Evolutionary conservation across 2,797 vertebrate species (phyloP).

Genomic region (Poeciliopsis gracilis): DNA sequence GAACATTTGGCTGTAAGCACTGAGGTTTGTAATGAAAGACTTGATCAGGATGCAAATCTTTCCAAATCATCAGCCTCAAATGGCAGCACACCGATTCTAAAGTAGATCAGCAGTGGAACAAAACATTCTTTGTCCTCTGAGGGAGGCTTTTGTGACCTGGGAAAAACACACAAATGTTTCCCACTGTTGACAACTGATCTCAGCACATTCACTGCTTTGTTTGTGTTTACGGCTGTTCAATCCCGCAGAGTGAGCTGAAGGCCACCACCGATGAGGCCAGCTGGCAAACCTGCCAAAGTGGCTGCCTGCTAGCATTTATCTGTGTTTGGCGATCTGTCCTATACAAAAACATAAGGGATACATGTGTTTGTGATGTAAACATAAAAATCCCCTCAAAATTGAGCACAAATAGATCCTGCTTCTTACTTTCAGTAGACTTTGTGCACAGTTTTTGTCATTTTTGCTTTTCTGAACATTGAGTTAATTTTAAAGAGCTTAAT

Average conservation of each 20-base stretch:
- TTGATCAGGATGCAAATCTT: slow-evolving; percentile 26
- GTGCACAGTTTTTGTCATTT: neutral
- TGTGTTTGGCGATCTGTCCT: neutral
- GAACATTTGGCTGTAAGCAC: neutral
- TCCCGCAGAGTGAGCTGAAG: slow-evolving; percentile 18
- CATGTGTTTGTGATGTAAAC: neutral
- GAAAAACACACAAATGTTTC: slow-evolving; percentile 47
- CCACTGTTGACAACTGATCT: slow-evolving; percentile 49
- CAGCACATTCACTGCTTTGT: slow-evolving; percentile 60
- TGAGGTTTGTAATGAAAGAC: slow-evolving; percentile 12
- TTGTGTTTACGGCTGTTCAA: slow-evolving; percentile 50
- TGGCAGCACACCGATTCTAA: slow-evolving; percentile 11
- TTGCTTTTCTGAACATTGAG: neutral
- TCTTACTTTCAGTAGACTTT: neutral
- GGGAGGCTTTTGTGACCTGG: slow-evolving; percentile 46
- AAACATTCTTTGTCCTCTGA: slow-evolving; percentile 44
- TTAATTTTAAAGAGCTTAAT: neutral
- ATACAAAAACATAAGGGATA: neutral
- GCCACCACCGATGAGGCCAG: slow-evolving; percentile 25
- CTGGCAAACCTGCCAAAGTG: slow-evolving; percentile 5
- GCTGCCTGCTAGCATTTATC: neutral
- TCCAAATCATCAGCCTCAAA: slow-evolving; percentile 33
- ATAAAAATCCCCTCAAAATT: neutral
- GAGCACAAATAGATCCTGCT: neutral
- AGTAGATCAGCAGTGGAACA: slow-evolving; percentile 41